These are phyloP conservation scores for Eumaeus atala DNA, from an alignment of 1,140 invertebrate species.

Conservation along the genomic window DNA sequence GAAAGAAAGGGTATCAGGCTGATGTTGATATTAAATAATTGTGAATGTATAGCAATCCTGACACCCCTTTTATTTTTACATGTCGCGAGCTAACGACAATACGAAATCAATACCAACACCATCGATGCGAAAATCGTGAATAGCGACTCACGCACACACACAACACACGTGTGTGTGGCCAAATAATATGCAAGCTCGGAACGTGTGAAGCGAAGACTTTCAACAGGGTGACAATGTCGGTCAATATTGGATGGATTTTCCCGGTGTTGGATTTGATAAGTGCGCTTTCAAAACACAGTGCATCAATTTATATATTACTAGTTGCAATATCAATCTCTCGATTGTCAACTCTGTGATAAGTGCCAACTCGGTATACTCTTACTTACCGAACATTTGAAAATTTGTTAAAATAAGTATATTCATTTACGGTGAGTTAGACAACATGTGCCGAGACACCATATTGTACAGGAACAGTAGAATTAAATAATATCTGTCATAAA, in stretches of 20 bases:
- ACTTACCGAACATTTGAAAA: too few species aligned
- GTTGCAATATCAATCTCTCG: too few species aligned
- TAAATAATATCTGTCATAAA: too few species aligned
- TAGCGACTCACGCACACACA: conserved; percentile 47
- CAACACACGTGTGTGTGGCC: conserved; percentile 34
- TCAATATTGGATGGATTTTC: background rate
- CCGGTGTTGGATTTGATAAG: background rate
- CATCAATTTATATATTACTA: too few species aligned
- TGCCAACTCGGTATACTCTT: too few species aligned
- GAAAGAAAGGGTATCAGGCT: background rate
- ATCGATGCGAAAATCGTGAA: conserved; percentile 72
- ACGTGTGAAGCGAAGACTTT: conserved; percentile 53
- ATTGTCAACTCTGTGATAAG: too few species aligned
- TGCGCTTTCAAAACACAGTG: too few species aligned
- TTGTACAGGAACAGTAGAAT: too few species aligned
- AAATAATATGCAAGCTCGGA: conserved; percentile 67
- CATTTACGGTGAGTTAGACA: too few species aligned
- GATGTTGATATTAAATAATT: conserved; percentile 11
- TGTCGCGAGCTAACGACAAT: conserved; percentile 72
- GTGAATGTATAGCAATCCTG: conserved; percentile 37
- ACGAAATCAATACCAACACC: conserved; percentile 72
- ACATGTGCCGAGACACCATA: too few species aligned
- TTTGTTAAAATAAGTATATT: too few species aligned
- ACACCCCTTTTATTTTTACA: conserved; percentile 68
- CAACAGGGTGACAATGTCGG: conserved; percentile 40